Conservation (phyloP, 2,888 invertebrate genomes). For the Melinaea marsaeus region DNA sequence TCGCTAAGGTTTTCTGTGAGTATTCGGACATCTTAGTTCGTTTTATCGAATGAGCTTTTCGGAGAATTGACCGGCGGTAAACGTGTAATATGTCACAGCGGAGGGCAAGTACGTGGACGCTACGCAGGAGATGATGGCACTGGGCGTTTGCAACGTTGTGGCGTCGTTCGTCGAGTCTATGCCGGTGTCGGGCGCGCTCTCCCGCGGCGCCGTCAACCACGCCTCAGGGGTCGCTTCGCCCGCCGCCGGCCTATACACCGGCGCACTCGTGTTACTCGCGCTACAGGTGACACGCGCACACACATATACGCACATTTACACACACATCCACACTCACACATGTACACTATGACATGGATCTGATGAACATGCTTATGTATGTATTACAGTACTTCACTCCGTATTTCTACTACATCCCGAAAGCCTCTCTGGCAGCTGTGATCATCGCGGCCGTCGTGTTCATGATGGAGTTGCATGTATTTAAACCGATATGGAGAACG, state of each 20-base stretch:
- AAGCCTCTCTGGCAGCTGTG: conserved; percentile 87
- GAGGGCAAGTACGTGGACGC: conserved; percentile 90
- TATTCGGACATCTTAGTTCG: conserved; percentile 25
- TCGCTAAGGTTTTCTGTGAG: conserved; percentile 92
- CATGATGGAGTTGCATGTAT: conserved; percentile 89
- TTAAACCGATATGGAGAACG: conserved; percentile 88
- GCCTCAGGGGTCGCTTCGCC: conserved; percentile 94
- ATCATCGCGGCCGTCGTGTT: conserved; percentile 92
- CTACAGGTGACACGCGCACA: conserved; percentile 54
- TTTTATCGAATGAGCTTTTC: background rate
- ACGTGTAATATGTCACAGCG: conserved; percentile 61
- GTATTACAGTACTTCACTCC: conserved; percentile 86
- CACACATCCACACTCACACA: background rate
- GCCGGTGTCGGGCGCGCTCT: conserved; percentile 93
- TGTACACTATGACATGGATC: too few relatives aligned
- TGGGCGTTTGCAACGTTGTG: conserved; percentile 90
- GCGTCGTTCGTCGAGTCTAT: conserved; percentile 94
- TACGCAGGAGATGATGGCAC: conserved; percentile 92
- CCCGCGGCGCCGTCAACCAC: conserved; percentile 94
- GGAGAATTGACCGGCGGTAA: background rate
- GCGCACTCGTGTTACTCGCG: conserved; percentile 71
- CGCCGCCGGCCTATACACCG: conserved; percentile 91
- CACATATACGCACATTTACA: background rate
- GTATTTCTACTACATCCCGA: conserved; percentile 89
- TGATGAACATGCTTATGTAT: background rate